Percentiles rank a stretch among this genome's conserved stretches.
These are phyloP conservation scores for Maniola hyperantus DNA, from an alignment of 2,888 invertebrate species.

Conservation along the genomic window DNA sequence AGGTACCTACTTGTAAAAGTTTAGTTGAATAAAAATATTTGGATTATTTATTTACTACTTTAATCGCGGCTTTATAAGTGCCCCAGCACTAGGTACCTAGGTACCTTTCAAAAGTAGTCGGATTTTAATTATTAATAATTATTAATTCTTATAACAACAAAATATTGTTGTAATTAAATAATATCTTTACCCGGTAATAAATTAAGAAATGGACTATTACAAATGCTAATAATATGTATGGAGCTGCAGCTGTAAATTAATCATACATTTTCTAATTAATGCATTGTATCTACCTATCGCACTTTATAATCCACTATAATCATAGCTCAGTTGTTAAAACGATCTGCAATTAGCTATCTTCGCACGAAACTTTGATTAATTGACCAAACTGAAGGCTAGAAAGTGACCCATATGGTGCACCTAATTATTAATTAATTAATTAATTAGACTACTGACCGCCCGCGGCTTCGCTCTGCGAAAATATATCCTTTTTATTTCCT, in stretches of 20 bases:
- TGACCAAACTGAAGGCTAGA: not conserved
- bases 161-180: too few relatives aligned
- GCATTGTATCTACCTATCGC: not conserved
- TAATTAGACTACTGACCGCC: too few relatives aligned
- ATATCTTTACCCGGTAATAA: constrained; percentile 50
- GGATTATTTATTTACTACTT: too few relatives aligned
- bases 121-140: too few relatives aligned
- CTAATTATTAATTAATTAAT: not conserved
- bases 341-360: not conserved
- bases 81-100: too few relatives aligned
- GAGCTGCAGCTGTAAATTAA: not conserved
- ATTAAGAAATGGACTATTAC: constrained; percentile 33
- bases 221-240: not conserved
- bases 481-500: too few relatives aligned
- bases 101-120: too few relatives aligned
- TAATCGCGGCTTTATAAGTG: too few relatives aligned
- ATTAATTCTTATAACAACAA: too few relatives aligned
- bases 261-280: constrained; percentile 3
- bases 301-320: constrained; percentile 2
- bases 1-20: too few relatives aligned
- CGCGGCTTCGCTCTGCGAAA: too few relatives aligned
- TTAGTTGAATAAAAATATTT: too few relatives aligned
- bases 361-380: constrained; percentile 1
- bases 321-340: not conserved
- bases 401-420: not conserved